Base-by-base conservation (phyloP, 2,113 vertebrate genomes). In the Chaenogobius annularis region DNA sequence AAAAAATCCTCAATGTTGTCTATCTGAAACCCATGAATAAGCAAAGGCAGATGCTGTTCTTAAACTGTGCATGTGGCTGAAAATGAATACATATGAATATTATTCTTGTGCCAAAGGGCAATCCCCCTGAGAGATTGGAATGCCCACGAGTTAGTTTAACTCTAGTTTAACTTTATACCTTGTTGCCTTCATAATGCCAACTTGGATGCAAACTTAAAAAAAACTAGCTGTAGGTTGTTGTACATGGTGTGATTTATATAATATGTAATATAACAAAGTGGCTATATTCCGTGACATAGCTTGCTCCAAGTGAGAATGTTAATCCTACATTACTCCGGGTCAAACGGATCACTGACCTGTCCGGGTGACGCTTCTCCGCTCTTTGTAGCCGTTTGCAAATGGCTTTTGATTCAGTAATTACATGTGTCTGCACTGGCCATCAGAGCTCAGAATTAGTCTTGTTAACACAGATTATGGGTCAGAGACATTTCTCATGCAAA, bases 351-450 rank as follows among this genome's bases (percentile, higher is more conserved):
- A 83, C 69, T 48, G 31, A 73, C 69, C 15, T 65, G 69, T 64
- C 72, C 69, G 75, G 70, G 70, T 73, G 74, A 83, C 80, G 74
- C 76, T 66, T 70, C 56, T 62, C 22, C 20, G 43, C 61, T 85
- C 75, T 70, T 58, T 15, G 83, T 26, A 46, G 64, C 37, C 62
- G 14, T 69, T 56, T 74, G 87, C 74, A 73, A 80, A 88, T 73
- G 80, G 71, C 20, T 84, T 69, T 73, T 82, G 80, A 90, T 88
- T 70, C 80, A 77, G 81, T 78, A 84, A 84, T 91, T 92, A 89
- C 20, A 70, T 83, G 67, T 81, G 72, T 79, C 81, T 74, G 64
- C 8, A 19, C 31, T 17, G 50, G n/a, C 35, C 8, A 19, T 82
- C 55, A 14, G 64, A 66, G 22, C 75, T 43, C 40, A 40, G 70